These are phyloP conservation scores for Cryptotermes secundus DNA, from an alignment of 1,140 invertebrate species.

Conservation along the genomic window DNA sequence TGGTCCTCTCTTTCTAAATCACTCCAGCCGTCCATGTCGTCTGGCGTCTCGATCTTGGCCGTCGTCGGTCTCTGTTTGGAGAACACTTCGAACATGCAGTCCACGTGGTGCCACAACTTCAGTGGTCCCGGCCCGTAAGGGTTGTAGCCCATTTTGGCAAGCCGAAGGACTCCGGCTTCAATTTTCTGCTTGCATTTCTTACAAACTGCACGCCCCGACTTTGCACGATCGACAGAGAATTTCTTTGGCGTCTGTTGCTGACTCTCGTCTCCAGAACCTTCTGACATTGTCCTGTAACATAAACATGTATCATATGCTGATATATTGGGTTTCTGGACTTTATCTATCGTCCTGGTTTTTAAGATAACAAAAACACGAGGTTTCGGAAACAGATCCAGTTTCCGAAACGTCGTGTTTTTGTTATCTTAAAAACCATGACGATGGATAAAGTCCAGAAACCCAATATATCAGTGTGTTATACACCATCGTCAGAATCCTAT, in stretches of 20 bases:
- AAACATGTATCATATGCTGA: no score
- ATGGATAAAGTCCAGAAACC: no score
- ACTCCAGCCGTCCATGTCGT: conserved; percentile 77
- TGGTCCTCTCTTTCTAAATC: conserved; percentile 66
- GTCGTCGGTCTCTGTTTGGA: conserved; percentile 75
- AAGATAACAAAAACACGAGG: no score
- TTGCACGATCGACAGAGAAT: conserved; percentile 74
- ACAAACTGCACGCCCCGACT: conserved; percentile 76
- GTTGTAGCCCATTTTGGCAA: conserved; percentile 74
- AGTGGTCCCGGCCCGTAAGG: conserved; percentile 81
- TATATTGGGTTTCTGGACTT: no score
- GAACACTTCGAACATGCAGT: conserved; percentile 79
- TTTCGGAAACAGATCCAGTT: no score
- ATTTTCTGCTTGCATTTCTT: conserved; percentile 85
- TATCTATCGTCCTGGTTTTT: no score
- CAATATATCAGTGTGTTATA: no score
- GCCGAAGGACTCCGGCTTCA: conserved; percentile 65
- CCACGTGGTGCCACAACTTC: conserved; percentile 82
- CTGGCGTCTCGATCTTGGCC: conserved; percentile 76
- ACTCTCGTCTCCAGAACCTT: conserved; percentile 42
- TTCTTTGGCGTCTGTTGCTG: conserved; percentile 53
- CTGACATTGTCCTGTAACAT: conserved; percentile 22
- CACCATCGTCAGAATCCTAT: no score
- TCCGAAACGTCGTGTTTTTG: no score
- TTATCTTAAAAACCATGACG: no score